Conservation (phyloP, 1,140 invertebrate genomes). For the Anoplophora glabripennis region DNA sequence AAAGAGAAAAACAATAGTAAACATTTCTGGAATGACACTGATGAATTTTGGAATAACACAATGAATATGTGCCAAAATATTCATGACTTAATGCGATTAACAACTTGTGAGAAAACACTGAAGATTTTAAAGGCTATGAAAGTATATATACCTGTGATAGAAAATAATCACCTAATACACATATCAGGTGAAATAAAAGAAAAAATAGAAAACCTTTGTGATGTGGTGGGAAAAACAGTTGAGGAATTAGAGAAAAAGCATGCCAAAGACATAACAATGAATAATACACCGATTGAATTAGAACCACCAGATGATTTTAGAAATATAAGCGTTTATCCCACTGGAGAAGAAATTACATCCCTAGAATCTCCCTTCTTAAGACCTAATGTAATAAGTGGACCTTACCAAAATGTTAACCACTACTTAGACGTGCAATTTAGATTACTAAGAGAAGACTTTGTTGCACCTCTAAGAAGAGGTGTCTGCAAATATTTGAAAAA, state of each 20-base stretch:
- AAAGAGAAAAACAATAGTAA: slow-evolving; percentile 41
- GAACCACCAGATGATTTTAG: slow-evolving; percentile 52
- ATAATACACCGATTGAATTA: slow-evolving; percentile 27
- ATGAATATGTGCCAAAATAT: slow-evolving; percentile 42
- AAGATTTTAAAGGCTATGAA: slow-evolving; percentile 46
- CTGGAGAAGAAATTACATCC: slow-evolving; percentile 41
- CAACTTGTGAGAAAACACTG: slow-evolving; percentile 44
- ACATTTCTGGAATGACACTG: slow-evolving; percentile 48
- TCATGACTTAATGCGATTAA: slow-evolving; percentile 45
- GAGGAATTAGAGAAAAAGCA: slow-evolving; percentile 38
- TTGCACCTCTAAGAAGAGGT: slow-evolving; percentile 57
- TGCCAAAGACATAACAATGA: neutral
- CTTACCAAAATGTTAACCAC: slow-evolving; percentile 61
- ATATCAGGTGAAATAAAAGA: slow-evolving; percentile 42
- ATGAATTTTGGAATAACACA: slow-evolving; percentile 48
- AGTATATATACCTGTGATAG: slow-evolving; percentile 45
- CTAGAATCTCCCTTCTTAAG: slow-evolving; percentile 53
- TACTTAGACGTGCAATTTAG: slow-evolving; percentile 78
- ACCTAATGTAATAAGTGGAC: slow-evolving; percentile 61
- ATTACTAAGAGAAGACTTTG: slow-evolving; percentile 73
- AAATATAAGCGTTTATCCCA: slow-evolving; percentile 51
- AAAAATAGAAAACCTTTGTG: slow-evolving; percentile 42
- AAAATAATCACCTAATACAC: slow-evolving; percentile 40
- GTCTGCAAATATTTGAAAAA: slow-evolving; percentile 49
- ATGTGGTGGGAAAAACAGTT: slow-evolving; percentile 39